Evolutionary conservation across 2,888 invertebrate species (phyloP).

Genomic region (Mesorhabditis belari): DNA sequence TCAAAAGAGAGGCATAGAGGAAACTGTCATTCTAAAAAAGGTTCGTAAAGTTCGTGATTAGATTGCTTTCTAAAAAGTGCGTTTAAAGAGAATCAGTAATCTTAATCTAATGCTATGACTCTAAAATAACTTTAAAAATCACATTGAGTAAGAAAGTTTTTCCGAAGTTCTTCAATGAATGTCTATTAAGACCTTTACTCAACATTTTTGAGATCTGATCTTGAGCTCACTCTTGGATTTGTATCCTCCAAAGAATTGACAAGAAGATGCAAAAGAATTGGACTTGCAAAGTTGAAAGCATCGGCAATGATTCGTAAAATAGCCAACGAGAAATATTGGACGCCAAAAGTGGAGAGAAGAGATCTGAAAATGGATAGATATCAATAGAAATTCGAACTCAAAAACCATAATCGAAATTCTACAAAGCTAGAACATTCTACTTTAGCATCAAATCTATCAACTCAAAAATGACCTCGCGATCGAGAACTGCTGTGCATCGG

Average conservation of each 20-base stretch:
- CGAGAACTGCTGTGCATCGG: slow-evolving; percentile 33
- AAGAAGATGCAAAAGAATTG: slow-evolving; percentile 75
- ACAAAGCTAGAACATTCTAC: neutral
- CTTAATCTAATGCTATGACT: too few relatives aligned
- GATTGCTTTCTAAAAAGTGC: neutral
- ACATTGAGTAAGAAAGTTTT: too few relatives aligned
- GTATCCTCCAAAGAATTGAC: slow-evolving; percentile 72
- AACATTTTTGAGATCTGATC: too few relatives aligned
- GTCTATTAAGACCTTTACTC: too few relatives aligned
- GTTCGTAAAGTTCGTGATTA: neutral
- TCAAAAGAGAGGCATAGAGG: slow-evolving; percentile 63
- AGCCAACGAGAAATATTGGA: slow-evolving; percentile 77
- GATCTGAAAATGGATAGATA: slow-evolving; percentile 7
- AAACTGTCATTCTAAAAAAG: slow-evolving; percentile 52
- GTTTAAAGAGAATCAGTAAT: too few relatives aligned
- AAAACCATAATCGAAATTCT: slow-evolving; percentile 40
- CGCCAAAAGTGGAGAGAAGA: slow-evolving; percentile 59
- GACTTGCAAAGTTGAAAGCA: slow-evolving; percentile 77
- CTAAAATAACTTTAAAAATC: too few relatives aligned
- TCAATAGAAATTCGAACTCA: neutral
- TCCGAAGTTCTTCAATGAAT: too few relatives aligned
- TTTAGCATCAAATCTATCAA: neutral
- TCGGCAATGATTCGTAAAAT: slow-evolving; percentile 76
- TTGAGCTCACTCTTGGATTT: slow-evolving; percentile 63
- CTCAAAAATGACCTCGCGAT: slow-evolving; percentile 25